A percentile compares a stretch with the other conserved stretches of the same genome.
phyloP scores from a whole-genome alignment of 2,797 vertebrate genomes.

The Hirundo rustica region DNA sequence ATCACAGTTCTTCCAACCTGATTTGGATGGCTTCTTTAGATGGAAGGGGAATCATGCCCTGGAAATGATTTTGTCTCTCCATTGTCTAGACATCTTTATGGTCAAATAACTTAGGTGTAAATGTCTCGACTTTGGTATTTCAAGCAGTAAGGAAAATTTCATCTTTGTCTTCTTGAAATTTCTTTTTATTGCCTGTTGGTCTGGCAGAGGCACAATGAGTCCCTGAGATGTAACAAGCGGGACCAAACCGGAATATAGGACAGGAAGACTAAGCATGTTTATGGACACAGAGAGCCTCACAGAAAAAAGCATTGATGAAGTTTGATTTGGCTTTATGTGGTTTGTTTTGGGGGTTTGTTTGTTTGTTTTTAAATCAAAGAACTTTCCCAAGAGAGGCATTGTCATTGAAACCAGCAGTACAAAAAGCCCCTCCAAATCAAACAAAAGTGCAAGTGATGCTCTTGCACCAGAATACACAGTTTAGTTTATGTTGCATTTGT shows the following conservation, averaged over 20 bases:
- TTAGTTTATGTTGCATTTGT: constrained; percentile 4
- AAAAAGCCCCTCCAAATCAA: background rate
- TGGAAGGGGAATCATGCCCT: background rate
- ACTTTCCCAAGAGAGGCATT: background rate
- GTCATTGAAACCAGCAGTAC: background rate
- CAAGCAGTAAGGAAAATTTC: background rate
- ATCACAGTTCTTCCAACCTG: background rate
- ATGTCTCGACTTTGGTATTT: background rate
- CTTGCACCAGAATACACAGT: background rate
- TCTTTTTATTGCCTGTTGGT: background rate
- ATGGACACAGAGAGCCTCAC: background rate
- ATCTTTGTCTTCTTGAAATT: background rate
- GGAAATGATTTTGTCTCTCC: background rate
- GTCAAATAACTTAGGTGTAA: background rate
- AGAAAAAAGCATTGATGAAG: background rate
- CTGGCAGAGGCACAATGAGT: background rate
- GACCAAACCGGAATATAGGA: background rate
- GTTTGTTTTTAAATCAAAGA: background rate
- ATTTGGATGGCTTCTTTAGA: background rate
- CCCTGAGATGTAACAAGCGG: background rate
- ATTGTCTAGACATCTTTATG: background rate
- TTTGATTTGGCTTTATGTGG: background rate
- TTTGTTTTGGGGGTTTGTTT: background rate
- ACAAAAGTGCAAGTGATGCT: background rate
- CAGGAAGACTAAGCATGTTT: background rate